Evolutionary conservation across 2,797 vertebrate genomes (phyloP).

Genomic region (Ceryle rudis): DNA sequence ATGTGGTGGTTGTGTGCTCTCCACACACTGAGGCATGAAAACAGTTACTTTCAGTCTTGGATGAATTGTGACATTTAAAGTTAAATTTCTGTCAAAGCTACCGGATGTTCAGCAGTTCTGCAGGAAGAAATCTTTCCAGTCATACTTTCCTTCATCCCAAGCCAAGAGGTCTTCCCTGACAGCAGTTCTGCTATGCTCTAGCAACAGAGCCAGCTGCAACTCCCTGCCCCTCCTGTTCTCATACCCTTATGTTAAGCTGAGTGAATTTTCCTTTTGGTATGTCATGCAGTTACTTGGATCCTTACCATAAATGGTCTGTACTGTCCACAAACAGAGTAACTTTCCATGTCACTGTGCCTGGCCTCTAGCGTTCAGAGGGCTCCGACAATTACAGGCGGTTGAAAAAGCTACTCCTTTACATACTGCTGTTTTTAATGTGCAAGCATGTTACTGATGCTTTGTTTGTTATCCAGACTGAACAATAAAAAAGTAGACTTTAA

Average conservation of each 20-base stretch:
- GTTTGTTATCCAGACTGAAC: background rate
- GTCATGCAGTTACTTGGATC: background rate
- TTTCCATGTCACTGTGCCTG: background rate
- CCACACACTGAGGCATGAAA: background rate
- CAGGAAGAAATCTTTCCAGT: background rate
- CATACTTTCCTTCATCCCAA: slow-evolving; percentile 18
- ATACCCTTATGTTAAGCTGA: background rate
- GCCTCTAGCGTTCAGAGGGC: background rate
- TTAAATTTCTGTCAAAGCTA: background rate
- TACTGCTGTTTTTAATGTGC: background rate
- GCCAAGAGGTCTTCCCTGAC: background rate
- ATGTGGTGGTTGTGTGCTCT: background rate
- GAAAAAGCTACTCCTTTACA: background rate
- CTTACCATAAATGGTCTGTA: background rate
- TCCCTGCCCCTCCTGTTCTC: background rate
- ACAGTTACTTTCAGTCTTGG: background rate
- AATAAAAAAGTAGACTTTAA: background rate
- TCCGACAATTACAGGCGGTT: background rate
- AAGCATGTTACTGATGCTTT: background rate
- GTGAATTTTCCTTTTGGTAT: slow-evolving; percentile 17
- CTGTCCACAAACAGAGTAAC: background rate
- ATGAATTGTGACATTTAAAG: background rate
- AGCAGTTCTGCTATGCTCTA: background rate
- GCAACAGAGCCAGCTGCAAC: background rate
- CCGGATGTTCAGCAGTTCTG: background rate